Evolutionary conservation across 1,140 invertebrate species (phyloP), one percentile per base, ranked within the genome.

Genomic region (Philopotamus ludificatus): DNA sequence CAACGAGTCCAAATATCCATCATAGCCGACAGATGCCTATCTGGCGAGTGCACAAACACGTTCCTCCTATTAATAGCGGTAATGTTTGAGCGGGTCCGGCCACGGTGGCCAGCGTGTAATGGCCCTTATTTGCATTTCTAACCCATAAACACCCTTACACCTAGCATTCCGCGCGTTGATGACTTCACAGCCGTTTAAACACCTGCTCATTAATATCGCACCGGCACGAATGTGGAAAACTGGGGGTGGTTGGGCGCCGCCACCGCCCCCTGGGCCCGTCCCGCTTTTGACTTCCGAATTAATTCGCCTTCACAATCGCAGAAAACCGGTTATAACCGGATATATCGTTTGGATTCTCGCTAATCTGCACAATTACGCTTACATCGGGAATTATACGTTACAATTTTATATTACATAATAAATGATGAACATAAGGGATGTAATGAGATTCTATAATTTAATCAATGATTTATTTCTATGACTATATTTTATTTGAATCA

Each of bases 61-160:
- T n/a, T n/a, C 23, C 18, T 54, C 8, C 18, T 60, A 60, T 60
- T 60, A 60, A 60, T 42, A 60, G n/a, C n/a, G n/a, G n/a, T 60
- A 50, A 62, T 62, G 49, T 51, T 62, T 51, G 22, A 25, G 12
- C n/a, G 15, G 10, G 18, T 16, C 57, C 9, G 18, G 41, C 28
- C 45, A 20, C 45, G 39, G 51, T 45, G 44, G 44, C 41, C 44
- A 60, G n/a, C 12, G 16, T 44, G 65, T 65, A 69, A 69, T 69
- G 63, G 67, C 53, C 60, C 67, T 62, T 66, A 69, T 69, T 69
- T 69, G 67, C 67, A 69, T 69, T 69, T 65, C 51, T 26, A 47
- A 59, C 25, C 59, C 63, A 69, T 69, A 69, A 69, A 65, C 67
- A 66, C 67, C 63, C 63, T 65, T 39, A 44, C 67, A 65, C 67